Evolutionary conservation across 2,888 invertebrate species (phyloP), one percentile per base, ranked within the genome.

Genomic region (Cheilosia urbana): DNA sequence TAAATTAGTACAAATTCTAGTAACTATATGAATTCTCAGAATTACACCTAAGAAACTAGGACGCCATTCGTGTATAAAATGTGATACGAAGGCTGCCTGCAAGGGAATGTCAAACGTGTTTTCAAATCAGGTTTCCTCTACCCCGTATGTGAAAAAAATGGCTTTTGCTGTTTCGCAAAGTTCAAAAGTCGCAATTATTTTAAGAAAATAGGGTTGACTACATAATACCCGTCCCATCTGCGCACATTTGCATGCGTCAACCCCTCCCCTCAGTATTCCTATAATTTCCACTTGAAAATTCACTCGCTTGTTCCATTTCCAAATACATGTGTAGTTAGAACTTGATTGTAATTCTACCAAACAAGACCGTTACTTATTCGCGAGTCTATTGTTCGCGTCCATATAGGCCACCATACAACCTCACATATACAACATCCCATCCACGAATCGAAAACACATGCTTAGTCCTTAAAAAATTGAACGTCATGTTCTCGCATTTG

Each of bases 401-500:
- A 13, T 13, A 63, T 55, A 45, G 65, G 45, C 55, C n/a, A 75
- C 75, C 65, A 47, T 57, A 47, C 57, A 65, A 75, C 27, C 24
- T 27, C 0, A 6, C 6, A 27, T 27, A 11, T 47, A 17, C 17
- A 65, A 17, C 17, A 65, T 65, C 65, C 65, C 57, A 47, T 69
- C 65, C 24, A 47, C 40, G 65, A 57, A 75, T 49, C n/a, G 17
- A 47, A 49, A 19, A 5, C 19, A 49, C 42, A 17, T 42, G 40
- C 53, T 53, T 49, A 60, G 37, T 69, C 24, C 57, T 57, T 34
- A 15, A 17, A 37, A 75, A 45, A 60, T 40, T 42, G 57, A n/a
- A 65, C 76, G 55, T 62, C 65, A 82, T 40, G 53, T 45, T 57
- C 55, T 71, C 51, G 17, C 53, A 82, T 65, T 58, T 58, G 51